Evolutionary conservation across 2,113 vertebrate species (phyloP).

Genomic region (Piprites chloris): DNA sequence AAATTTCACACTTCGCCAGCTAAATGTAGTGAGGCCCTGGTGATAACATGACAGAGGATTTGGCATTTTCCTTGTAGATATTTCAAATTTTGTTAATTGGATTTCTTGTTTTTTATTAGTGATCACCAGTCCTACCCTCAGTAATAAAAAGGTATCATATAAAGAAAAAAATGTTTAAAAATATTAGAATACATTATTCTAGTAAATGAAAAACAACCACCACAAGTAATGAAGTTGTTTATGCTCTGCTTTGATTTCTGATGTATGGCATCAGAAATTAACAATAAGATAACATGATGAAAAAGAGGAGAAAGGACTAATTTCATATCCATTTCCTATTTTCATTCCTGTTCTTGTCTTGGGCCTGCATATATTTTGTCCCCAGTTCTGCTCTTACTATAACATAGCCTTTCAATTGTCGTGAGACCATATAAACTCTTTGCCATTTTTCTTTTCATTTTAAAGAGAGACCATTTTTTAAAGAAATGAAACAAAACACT

Average conservation of each 20-base stretch:
- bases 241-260: background rate
- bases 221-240: background rate
- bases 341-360: background rate
- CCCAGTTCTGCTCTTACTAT: background rate
- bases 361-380: background rate
- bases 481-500: background rate
- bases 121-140: accelerated
- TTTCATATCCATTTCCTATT: background rate
- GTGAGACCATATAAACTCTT: background rate
- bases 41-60: background rate
- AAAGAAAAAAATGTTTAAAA: background rate
- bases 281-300: background rate
- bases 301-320: background rate
- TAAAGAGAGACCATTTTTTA: background rate
- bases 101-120: background rate
- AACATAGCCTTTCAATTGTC: background rate
- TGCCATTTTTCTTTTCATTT: background rate
- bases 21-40: background rate
- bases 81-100: background rate
- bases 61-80: background rate
- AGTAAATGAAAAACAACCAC: background rate
- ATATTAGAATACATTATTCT: background rate
- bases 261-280: background rate
- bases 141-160: background rate
- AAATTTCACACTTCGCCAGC: conserved; percentile 29